Base-by-base conservation (phyloP, 2,888 invertebrate species). In the Dicyrtomina minuta region DNA sequence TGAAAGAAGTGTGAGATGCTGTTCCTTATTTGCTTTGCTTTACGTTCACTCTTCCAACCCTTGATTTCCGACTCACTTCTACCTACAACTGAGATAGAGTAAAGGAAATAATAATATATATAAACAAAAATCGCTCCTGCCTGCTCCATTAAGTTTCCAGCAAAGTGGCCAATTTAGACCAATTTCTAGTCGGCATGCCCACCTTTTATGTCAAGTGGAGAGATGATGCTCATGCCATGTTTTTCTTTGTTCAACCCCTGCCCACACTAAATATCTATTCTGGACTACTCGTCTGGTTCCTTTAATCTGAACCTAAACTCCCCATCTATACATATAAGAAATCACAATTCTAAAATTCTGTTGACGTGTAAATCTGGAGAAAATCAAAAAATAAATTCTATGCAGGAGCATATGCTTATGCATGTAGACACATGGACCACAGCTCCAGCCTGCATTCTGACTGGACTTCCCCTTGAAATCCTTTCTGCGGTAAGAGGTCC, bases 151-250 rank as follows among this genome's bases (percentile, higher is more conserved):
- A 67, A 51, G 59, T 43, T 24, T 24, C 2, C 10, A 41, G 64
- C n/a, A 65, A 65, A 65, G 55, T 67, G 58, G 51, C 59, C 59
- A 67, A 67, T 67, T 67, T 59, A 33, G 59, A 33, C 49, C 59
- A 67, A 60, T 67, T 60, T 60, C 46, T 15, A 44, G 49, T 46
- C 59, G 46, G 43, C 56, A 4, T 58, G 56, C 67, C 59, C 67
- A 67, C 46, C 59, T 67, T 59, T 67, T 59, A 67, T 51, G 67
- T 59, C 67, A 60, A 49, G 39, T 49, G 59, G 10, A 43, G 8
- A 22, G 58, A 58, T 44, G 56, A 27, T 53, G 51, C n/a, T n/a
- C n/a, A 53, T 53, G 51, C 22, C 44, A 44, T 43, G 24, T 43
- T 43, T 2, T 60, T 27, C 51, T 49, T 2, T 60, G 33, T 44